These are phyloP conservation scores for Apus apus DNA, from an alignment of 2,113 vertebrate genomes.

Conservation along the genomic window DNA sequence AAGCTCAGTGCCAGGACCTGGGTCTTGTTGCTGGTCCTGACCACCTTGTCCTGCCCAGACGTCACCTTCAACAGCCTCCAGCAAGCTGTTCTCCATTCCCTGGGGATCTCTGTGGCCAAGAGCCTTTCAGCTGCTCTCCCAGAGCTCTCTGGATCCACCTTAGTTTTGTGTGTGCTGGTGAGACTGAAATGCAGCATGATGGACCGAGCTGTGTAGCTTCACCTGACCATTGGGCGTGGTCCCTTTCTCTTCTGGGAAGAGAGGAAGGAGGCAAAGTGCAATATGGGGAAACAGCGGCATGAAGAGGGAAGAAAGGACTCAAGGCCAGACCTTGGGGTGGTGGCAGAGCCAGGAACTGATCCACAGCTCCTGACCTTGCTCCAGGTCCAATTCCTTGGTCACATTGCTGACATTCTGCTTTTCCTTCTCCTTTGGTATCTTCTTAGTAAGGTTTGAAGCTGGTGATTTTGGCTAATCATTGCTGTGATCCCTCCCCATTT, in stretches of 20 bases:
- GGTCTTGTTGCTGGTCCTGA: not conserved
- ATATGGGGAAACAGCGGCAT: not conserved
- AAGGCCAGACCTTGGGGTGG: not conserved
- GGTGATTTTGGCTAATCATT: not conserved
- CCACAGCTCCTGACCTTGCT: not conserved
- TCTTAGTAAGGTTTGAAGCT: not conserved
- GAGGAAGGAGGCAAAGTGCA: not conserved
- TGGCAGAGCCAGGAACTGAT: not conserved
- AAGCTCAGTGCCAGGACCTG: not conserved
- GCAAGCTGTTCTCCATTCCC: not conserved
- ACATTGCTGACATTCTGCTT: not conserved
- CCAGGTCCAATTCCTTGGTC: not conserved
- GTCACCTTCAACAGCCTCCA: not conserved
- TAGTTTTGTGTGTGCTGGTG: not conserved
- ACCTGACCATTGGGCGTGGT: too few relatives aligned
- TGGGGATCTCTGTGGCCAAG: not conserved
- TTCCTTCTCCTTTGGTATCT: not conserved
- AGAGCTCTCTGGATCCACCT: not conserved
- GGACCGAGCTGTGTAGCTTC: not conserved
- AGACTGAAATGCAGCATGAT: not conserved
- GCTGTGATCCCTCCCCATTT: not conserved
- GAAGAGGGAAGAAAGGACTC: not conserved
- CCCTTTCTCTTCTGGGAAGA: not conserved
- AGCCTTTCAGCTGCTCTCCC: not conserved
- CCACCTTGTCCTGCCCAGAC: not conserved